Evolutionary conservation across 2,113 vertebrate genomes (phyloP), one percentile per base, ranked within the genome.

Genomic region (Ivindomyrus marchei): DNA sequence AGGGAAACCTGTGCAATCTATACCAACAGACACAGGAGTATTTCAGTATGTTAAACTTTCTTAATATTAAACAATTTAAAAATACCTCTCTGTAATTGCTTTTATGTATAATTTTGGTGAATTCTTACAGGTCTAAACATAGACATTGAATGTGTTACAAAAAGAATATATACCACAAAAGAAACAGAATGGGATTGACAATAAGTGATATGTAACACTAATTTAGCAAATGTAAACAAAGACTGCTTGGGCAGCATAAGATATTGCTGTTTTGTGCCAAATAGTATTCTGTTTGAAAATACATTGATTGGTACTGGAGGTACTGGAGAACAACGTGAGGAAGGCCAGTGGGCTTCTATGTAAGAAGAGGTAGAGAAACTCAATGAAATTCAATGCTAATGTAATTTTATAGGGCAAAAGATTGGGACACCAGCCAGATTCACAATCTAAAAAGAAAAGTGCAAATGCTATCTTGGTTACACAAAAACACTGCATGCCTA

Each of bases 181-280:
- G 36, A 80, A 80, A 80, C 17, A 36, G 74, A 80, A 80, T 80
- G 74, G 74, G 1, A 39, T 7, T 42, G 36, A 80, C 74, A 80
- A 80, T 80, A 80, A 80, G 74, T 80, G 74, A 80, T 39, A 80
- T 80, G 74, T 80, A 80, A 80, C 74, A 80, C 74, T 80, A 80
- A 80, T 39, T 80, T 80, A 39, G 36, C 74, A 80, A 36, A 80
- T 80, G 74, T 42, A 80, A 80, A 80, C 70, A 77, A 42, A 80
- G 74, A 80, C 74, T 80, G 74, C 74, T 80, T 80, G 74, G 74
- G 15, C 36, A 42, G 15, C 74, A 80, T 42, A 80, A 80, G 74
- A 80, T 80, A 39, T 42, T 80, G 31, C 74, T 42, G 36, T 42
- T 19, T 80, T 80, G 74, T 80, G 31, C 31, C 74, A 80, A 80